Evolutionary conservation across 2,888 invertebrate genomes (phyloP), one percentile per base, ranked within the genome.

Genomic region (Boloria selene): DNA sequence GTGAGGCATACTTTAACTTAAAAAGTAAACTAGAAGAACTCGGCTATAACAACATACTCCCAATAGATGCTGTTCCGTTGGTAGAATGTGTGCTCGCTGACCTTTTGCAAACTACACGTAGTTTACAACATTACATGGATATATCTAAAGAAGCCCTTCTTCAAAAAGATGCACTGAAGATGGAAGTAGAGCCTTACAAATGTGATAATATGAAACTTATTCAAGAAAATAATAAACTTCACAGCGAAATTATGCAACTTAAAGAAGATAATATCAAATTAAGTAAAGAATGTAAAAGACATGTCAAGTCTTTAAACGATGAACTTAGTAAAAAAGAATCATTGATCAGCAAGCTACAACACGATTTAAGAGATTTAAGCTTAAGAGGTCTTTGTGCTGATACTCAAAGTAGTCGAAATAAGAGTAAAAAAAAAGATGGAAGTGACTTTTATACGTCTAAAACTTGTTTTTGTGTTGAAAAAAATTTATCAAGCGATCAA

Each of bases 91-190:
- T 98, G 67, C 89, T 98, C 62, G 95, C 95, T 53, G 98, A 98
- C 87, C 93, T 98, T 67, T 93, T 97, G 69, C 96, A 96, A 82
- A 97, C 97, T 10, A 98, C 97, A n/a, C 95, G 96, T 74, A 97
- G 96, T 79, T 91, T 98, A 63, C 95, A 96, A 79, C 96, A 97
- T 87, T 95, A 96, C 71, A 97, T 97, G 93, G 93, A 95, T 69
- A 88, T 96, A 74, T 95, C 96, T 6, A 94, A 95, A 80, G 94
- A 95, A 75, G 94, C 95, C 61, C 84, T 93, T n/a, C 80, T 95
- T 94, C 95, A 96, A 82, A 94, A 94, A 72, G 94, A 94, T 77
- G 93, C 94, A 70, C 90, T 96, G 76, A 94, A 95, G 84, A 85
- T 94, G 64, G 95, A 95, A 74, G 94, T 95, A 49, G 96, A 96